These are phyloP conservation scores for Porites divaricata DNA, from an alignment of 92 coral and sea anemone species.

Conservation along the genomic window DNA sequence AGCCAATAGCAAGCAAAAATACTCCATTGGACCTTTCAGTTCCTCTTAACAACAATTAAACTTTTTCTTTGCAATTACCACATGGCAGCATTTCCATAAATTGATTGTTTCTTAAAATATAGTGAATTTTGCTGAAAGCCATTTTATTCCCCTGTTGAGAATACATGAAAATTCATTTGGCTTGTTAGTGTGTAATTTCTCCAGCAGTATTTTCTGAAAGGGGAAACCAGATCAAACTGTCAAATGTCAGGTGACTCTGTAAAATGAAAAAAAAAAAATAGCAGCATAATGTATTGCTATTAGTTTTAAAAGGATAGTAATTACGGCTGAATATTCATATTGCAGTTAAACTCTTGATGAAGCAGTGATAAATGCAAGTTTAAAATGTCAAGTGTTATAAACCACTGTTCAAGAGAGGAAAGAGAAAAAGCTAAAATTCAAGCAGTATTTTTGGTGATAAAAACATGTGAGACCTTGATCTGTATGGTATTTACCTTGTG, in stretches of 20 bases:
- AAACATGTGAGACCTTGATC: constrained; percentile 4
- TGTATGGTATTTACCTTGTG: background rate
- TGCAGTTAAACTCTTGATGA: constrained; percentile 7
- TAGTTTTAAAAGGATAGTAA: constrained; percentile 27
- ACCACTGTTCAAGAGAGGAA: constrained; percentile 1
- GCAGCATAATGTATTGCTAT: constrained; percentile 30
- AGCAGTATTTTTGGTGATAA: constrained; percentile 22
- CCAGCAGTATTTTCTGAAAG: background rate
- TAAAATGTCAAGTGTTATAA: constrained; percentile 4
- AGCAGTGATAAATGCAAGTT: background rate
- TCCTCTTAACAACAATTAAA: constrained; percentile 45
- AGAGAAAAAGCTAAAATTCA: constrained; percentile 16
- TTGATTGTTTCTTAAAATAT: constrained; percentile 25
- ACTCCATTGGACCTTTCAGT: constrained; percentile 21
- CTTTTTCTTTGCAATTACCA: constrained; percentile 33
- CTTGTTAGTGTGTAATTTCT: background rate
- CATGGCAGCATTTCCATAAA: constrained; percentile 29
- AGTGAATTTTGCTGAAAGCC: constrained; percentile 13
- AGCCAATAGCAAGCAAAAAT: constrained; percentile 35
- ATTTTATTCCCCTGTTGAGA: background rate
- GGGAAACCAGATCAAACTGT: constrained; percentile 6
- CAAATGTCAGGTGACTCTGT: constrained; percentile 16
- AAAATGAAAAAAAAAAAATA: background rate
- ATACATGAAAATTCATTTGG: background rate
- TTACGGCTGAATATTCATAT: constrained; percentile 27